These are phyloP conservation scores for Cricetomys ansorgei DNA, from an alignment of 2,113 vertebrate species.

Conservation along the genomic window DNA sequence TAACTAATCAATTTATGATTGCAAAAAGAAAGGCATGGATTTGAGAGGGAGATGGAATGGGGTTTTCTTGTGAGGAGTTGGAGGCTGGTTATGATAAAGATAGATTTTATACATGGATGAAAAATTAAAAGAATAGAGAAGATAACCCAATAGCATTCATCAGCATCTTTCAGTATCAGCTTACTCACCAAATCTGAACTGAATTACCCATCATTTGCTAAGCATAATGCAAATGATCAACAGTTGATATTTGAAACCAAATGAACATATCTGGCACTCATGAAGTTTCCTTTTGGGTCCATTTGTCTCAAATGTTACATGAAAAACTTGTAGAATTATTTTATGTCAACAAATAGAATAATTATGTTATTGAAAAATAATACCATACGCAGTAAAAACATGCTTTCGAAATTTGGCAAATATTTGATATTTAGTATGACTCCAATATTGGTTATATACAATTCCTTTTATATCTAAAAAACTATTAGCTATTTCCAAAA, in stretches of 20 bases:
- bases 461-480: neutral
- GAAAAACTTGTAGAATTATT: neutral
- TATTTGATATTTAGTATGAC: neutral
- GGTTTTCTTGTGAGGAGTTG: neutral
- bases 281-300: neutral
- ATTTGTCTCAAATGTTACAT: neutral
- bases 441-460: neutral
- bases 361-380: neutral
- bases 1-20: neutral
- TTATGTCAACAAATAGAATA: neutral
- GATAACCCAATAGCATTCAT: neutral
- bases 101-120: neutral
- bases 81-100: neutral
- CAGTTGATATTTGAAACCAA: neutral
- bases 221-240: neutral
- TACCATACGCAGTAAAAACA: neutral
- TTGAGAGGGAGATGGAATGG: neutral
- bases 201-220: neutral
- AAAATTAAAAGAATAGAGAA: neutral
- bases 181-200: conserved; percentile 18
- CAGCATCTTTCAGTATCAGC: neutral
- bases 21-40: neutral
- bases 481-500: neutral
- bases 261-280: neutral
- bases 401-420: conserved; percentile 15